Percentiles rank a stretch among this genome's conserved stretches.
phyloP scores from a whole-genome alignment of 2,113 vertebrate genomes.

The Corvus hawaiiensis region DNA sequence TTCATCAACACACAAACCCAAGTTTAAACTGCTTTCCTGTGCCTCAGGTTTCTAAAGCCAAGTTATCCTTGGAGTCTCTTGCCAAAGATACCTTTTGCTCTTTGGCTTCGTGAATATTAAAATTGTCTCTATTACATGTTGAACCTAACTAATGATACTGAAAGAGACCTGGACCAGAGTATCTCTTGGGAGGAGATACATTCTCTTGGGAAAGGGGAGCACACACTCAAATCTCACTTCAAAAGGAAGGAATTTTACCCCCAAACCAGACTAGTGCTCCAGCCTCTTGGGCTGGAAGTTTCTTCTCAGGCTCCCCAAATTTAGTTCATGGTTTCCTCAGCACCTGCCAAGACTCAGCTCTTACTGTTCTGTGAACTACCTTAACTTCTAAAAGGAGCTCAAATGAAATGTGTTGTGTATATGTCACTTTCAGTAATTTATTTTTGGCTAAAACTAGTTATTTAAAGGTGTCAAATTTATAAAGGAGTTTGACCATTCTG shows the following conservation, averaged over 20 bases:
- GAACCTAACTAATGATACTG: not conserved
- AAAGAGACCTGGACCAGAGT: not conserved
- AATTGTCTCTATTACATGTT: not conserved
- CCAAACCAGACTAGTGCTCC: not conserved
- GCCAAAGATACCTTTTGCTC: not conserved
- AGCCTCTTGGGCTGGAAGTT: not conserved
- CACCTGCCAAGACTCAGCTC: not conserved
- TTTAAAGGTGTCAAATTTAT: not conserved
- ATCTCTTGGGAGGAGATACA: not conserved
- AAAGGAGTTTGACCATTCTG: not conserved
- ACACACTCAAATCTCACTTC: not conserved
- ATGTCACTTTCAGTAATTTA: not conserved
- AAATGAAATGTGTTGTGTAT: not conserved
- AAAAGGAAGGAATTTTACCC: not conserved
- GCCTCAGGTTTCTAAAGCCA: not conserved
- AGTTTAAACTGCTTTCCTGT: not conserved
- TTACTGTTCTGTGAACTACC: not conserved
- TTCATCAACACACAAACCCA: not conserved
- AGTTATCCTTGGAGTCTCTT: not conserved
- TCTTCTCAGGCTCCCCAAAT: not conserved
- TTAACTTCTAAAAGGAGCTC: not conserved
- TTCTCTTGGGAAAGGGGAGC: not conserved
- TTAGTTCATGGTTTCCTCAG: not conserved
- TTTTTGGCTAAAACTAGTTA: not conserved
- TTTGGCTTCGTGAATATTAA: not conserved